phyloP scores from a whole-genome alignment of 2,113 vertebrate genomes.

The Felis catus region F.catus_Fca126_mat1.0 CM031421.1:67638001-67638500 shows the following conservation, averaged over 20 bases:
- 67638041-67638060: not conserved
- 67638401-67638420: not conserved
- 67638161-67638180: not conserved
- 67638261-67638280: not conserved
- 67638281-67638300: not conserved
- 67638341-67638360: not conserved
- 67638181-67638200: not conserved
- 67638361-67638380: not conserved
- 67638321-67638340: not conserved
- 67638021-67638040: not conserved
- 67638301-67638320: not conserved
- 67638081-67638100: not conserved
- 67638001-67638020: not conserved
- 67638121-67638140: not conserved
- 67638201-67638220: not conserved
- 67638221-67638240: not conserved
- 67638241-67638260: not conserved
- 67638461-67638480: not conserved
- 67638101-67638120: not conserved
- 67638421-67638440: not conserved
- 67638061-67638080: not conserved
- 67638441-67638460: not conserved
- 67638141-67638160: not conserved
- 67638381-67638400: not conserved
- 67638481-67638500: not conserved